Evolutionary conservation across 2,888 invertebrate species (phyloP).

Genomic region (Acronicta alni): DNA sequence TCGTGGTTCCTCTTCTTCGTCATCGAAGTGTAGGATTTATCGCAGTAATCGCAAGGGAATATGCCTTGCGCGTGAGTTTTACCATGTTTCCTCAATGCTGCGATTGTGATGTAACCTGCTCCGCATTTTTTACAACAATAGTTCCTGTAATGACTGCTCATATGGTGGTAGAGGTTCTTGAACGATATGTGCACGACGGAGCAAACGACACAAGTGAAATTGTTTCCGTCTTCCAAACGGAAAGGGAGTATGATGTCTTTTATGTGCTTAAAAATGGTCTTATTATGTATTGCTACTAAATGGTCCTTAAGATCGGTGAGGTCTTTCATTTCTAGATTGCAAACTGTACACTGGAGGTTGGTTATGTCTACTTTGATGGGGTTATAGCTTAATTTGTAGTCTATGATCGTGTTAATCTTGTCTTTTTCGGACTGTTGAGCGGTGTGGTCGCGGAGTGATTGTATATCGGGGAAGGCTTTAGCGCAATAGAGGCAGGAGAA

Average conservation of each 20-base stretch:
- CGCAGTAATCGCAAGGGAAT: slow-evolving; percentile 88
- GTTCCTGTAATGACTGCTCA: slow-evolving; percentile 85
- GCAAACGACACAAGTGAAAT: slow-evolving; percentile 80
- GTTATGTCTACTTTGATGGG: slow-evolving; percentile 86
- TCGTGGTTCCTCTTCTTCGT: slow-evolving; percentile 84
- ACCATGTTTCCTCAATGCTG: slow-evolving; percentile 82
- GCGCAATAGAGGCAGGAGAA: slow-evolving; percentile 86
- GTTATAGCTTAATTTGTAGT: slow-evolving; percentile 85
- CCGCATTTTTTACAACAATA: slow-evolving; percentile 86
- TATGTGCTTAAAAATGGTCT: slow-evolving; percentile 78
- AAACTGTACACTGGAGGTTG: slow-evolving; percentile 75
- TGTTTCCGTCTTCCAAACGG: slow-evolving; percentile 77
- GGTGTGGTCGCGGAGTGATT: slow-evolving; percentile 77
- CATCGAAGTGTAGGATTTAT: slow-evolving; percentile 86
- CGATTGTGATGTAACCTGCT: slow-evolving; percentile 81
- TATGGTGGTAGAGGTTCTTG: slow-evolving; percentile 84
- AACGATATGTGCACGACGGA: slow-evolving; percentile 83
- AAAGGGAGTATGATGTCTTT: slow-evolving; percentile 86
- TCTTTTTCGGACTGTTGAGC: slow-evolving; percentile 78
- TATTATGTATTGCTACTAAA: slow-evolving; percentile 73
- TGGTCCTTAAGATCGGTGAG: slow-evolving; percentile 81
- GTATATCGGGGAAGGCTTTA: slow-evolving; percentile 75
- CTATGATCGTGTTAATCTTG: slow-evolving; percentile 83
- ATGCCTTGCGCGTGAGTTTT: slow-evolving; percentile 85
- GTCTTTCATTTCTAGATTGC: slow-evolving; percentile 75